Conservation (phyloP, 2,797 vertebrate genomes). For the Poeciliopsis gracilis region DNA sequence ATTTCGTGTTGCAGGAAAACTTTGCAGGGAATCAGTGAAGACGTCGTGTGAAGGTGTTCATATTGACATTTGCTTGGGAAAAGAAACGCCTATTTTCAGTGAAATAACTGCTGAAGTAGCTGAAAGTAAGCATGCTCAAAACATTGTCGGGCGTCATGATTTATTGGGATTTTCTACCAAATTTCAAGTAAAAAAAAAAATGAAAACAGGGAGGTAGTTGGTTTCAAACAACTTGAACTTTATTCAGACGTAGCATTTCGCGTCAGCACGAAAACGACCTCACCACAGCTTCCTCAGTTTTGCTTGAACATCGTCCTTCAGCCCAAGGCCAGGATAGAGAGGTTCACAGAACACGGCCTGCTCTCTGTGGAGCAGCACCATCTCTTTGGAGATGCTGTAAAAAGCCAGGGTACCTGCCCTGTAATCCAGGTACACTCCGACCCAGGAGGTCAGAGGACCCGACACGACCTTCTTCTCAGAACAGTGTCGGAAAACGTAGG, state of each 20-base stretch:
- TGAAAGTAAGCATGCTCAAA: neutral
- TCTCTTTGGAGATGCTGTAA: conserved; percentile 6
- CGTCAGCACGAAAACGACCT: too few species aligned
- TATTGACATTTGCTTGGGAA: neutral
- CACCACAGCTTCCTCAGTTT: neutral
- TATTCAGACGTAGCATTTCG: neutral
- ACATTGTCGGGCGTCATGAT: neutral
- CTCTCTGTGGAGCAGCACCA: conserved; percentile 28
- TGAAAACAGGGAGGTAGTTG: neutral
- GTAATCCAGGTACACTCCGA: conserved; percentile 31
- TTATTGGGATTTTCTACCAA: neutral
- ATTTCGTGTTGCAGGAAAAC: neutral
- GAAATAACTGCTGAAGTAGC: neutral
- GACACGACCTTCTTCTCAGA: accelerated
- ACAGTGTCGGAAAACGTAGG: conserved; percentile 7
- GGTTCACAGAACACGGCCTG: conserved; percentile 16
- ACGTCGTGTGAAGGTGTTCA: neutral
- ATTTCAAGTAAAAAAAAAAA: neutral
- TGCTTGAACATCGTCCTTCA: neutral
- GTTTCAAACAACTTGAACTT: neutral
- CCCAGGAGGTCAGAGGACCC: accelerated
- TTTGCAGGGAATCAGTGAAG: neutral
- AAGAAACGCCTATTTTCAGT: neutral
- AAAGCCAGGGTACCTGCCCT: conserved; percentile 16
- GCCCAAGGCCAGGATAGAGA: conserved; percentile 23